Percentiles rank a stretch among this genome's conserved stretches.
phyloP scores from a whole-genome alignment of 2,113 vertebrate genomes.

The Paramisgurnus dabryanus region DNA sequence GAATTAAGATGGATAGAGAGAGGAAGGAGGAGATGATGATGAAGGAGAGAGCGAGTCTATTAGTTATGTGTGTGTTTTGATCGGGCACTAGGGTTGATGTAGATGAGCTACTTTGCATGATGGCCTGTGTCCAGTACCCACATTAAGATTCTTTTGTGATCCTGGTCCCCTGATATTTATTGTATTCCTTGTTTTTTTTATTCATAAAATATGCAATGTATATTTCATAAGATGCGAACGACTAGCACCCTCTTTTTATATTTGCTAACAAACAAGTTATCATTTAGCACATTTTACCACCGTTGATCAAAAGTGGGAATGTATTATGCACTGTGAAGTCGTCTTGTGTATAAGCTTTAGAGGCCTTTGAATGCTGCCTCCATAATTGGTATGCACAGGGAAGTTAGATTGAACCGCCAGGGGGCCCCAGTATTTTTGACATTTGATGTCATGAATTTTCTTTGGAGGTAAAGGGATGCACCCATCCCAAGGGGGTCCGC shows the following conservation, averaged over 20 bases:
- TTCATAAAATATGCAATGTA: not conserved
- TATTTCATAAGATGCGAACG: not conserved
- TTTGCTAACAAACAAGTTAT: no score
- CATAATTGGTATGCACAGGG: constrained; percentile 10
- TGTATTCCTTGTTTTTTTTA: constrained; percentile 31
- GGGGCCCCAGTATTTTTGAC: no score
- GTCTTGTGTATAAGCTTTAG: not conserved
- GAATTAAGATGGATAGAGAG: not conserved
- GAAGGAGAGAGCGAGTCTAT: not conserved
- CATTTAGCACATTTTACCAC: no score
- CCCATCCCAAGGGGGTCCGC: no score
- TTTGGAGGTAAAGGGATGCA: no score
- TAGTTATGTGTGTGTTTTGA: constrained; percentile 14
- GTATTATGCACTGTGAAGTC: not conserved
- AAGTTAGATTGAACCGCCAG: no score
- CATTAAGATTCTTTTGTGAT: constrained; percentile 46
- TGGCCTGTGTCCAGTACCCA: constrained; percentile 49
- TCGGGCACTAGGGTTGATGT: not conserved
- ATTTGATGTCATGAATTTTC: no score
- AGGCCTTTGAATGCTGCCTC: constrained; percentile 1
- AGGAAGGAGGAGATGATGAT: no score
- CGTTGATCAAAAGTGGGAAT: not conserved
- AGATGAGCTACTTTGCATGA: constrained; percentile 58
- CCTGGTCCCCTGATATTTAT: constrained; percentile 39
- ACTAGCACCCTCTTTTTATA: not conserved